phyloP scores from a whole-genome alignment of 2,888 invertebrate genomes.

The Lithophane socia region DNA sequence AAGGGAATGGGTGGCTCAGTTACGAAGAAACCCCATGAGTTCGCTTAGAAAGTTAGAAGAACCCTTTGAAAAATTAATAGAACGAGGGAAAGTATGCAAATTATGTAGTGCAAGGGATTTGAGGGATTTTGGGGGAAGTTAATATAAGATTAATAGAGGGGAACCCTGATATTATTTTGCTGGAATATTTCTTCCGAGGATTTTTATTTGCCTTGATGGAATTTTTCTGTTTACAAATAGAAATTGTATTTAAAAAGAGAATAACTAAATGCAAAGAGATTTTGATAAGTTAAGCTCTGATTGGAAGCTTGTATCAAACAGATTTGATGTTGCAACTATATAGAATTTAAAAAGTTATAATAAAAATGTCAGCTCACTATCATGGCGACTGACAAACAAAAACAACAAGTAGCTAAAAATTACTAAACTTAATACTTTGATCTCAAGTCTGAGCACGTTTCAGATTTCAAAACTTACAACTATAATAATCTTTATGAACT shows the following conservation, averaged over 20 bases:
- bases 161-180: constrained; percentile 8
- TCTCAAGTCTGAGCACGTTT: constrained; percentile 17
- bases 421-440: background rate
- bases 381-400: background rate
- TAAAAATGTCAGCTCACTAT: background rate
- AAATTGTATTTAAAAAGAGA: background rate
- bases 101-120: constrained; percentile 41
- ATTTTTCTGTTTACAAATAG: background rate
- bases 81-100: constrained; percentile 42
- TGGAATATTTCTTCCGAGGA: background rate
- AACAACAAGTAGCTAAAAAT: background rate
- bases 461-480: constrained; percentile 12
- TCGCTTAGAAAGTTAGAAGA: constrained; percentile 23
- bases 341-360: background rate
- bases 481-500: constrained; percentile 12
- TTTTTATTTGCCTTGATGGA: background rate
- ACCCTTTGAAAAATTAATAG: constrained; percentile 54
- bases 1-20: constrained; percentile 37
- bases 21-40: constrained; percentile 46
- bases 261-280: background rate
- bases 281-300: background rate
- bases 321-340: background rate
- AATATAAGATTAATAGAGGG: constrained; percentile 28
- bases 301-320: background rate
- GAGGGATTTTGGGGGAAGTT: constrained; percentile 20